Evolutionary conservation across 2,888 invertebrate species (phyloP).

Genomic region (Balanococcus diminutus): DNA sequence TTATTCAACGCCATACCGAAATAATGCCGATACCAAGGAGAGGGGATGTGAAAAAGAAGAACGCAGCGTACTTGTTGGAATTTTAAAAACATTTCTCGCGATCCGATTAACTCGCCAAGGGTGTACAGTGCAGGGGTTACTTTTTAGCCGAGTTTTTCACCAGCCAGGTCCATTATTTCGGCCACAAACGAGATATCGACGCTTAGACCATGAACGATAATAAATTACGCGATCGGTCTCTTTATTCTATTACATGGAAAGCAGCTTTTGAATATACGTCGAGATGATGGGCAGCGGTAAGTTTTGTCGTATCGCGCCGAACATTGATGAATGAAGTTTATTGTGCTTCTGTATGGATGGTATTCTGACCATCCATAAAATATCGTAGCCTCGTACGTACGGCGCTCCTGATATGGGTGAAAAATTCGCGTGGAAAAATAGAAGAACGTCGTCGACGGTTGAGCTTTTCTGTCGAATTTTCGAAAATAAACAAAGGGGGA

Average conservation of each 20-base stretch:
- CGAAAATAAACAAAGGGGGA: too few relatives aligned
- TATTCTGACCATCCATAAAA: neutral
- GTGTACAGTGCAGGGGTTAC: neutral
- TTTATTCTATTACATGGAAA: conserved; percentile 25
- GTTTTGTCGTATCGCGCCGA: conserved; percentile 22
- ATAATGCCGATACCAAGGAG: neutral
- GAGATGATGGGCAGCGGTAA: neutral
- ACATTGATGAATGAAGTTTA: conserved; percentile 29
- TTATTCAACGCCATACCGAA: neutral
- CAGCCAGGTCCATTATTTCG: neutral
- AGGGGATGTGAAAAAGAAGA: neutral
- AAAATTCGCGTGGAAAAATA: too few relatives aligned
- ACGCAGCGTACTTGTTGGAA: neutral
- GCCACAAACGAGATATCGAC: neutral
- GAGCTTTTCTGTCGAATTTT: too few relatives aligned
- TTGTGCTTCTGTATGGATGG: neutral
- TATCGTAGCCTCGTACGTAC: neutral
- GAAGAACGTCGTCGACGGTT: too few relatives aligned
- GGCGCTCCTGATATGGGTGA: too few relatives aligned
- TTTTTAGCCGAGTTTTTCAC: neutral
- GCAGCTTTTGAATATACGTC: conserved; percentile 15
- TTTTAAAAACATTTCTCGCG: conserved; percentile 32
- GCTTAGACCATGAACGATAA: neutral
- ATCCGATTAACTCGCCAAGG: neutral
- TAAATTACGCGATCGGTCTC: neutral